These are phyloP conservation scores for Bugula neritina DNA, from an alignment of 2,888 invertebrate species.

Conservation along the genomic window DNA sequence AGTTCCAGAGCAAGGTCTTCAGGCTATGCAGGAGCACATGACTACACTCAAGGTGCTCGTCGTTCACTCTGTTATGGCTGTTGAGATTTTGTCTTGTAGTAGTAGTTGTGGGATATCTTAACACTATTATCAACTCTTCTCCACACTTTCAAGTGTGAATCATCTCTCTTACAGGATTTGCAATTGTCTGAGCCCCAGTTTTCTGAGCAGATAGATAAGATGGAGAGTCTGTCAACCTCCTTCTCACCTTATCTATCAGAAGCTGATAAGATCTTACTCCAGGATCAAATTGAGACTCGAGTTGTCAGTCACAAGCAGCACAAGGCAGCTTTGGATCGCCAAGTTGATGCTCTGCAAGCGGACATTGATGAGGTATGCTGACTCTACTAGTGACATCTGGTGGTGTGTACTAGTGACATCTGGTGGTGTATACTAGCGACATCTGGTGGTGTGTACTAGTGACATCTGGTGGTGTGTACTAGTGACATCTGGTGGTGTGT, in stretches of 20 bases:
- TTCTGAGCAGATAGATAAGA: neutral
- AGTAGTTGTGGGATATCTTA: too few relatives aligned
- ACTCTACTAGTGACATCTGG: neutral
- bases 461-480: too few relatives aligned
- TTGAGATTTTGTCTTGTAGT: neutral
- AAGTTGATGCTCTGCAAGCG: neutral
- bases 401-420: conserved; percentile 2
- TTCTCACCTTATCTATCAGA: conserved; percentile 7
- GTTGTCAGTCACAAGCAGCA: neutral
- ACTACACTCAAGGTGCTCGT: neutral
- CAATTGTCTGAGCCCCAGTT: neutral
- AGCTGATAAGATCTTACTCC: neutral
- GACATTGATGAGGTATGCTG: conserved; percentile 10
- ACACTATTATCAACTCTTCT: too few relatives aligned
- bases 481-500: neutral
- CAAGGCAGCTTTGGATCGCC: neutral
- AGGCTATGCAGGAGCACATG: conserved; percentile 19
- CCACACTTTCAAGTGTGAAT: too few relatives aligned
- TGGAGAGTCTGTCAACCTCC: neutral
- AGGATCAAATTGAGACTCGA: neutral
- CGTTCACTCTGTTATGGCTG: neutral
- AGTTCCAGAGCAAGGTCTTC: conserved; percentile 23
- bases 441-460: neutral
- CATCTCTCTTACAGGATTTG: neutral
- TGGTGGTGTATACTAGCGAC: too few relatives aligned